Conservation (phyloP, 2,888 invertebrate genomes). For the Mylabris sibirica region DNA sequence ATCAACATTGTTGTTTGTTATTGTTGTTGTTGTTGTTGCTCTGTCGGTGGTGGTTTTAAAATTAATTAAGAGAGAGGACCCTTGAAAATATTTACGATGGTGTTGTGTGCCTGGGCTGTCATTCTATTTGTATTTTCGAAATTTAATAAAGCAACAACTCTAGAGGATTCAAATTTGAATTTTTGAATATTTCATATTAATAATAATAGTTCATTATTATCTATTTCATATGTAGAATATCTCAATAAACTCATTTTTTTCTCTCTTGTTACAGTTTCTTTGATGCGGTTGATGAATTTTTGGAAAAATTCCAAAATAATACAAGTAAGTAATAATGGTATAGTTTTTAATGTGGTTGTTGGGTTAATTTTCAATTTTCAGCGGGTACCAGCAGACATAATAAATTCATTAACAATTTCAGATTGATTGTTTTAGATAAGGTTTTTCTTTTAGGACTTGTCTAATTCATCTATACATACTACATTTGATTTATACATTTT, state of each 20-base stretch:
- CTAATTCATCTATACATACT: not conserved
- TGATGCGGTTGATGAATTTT: conserved; percentile 57
- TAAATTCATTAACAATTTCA: not conserved
- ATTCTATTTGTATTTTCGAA: conserved; percentile 6
- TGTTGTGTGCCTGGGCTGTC: conserved; percentile 2
- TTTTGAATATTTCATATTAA: no score
- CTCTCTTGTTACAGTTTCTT: conserved; percentile 60
- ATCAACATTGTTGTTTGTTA: no score
- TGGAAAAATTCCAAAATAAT: conserved; percentile 44
- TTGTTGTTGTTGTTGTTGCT: not conserved
- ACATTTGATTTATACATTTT: not conserved
- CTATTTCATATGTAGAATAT: conserved; percentile 17
- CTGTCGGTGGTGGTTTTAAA: conserved; percentile 15
- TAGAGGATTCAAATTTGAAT: conserved; percentile 22
- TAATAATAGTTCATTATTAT: not conserved
- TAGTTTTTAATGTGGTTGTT: not conserved
- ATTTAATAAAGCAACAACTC: conserved; percentile 18
- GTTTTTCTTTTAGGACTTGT: not conserved
- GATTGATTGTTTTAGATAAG: conserved; percentile 8
- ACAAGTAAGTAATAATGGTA: conserved; percentile 50
- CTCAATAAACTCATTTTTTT: conserved; percentile 18
- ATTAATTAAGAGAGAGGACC: conserved; percentile 21
- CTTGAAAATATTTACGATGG: conserved; percentile 16
- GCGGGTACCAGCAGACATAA: conserved; percentile 1
- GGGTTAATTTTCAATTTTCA: not conserved